phyloP scores from a whole-genome alignment of 2,797 vertebrate species.

The Mus caroli region DNA sequence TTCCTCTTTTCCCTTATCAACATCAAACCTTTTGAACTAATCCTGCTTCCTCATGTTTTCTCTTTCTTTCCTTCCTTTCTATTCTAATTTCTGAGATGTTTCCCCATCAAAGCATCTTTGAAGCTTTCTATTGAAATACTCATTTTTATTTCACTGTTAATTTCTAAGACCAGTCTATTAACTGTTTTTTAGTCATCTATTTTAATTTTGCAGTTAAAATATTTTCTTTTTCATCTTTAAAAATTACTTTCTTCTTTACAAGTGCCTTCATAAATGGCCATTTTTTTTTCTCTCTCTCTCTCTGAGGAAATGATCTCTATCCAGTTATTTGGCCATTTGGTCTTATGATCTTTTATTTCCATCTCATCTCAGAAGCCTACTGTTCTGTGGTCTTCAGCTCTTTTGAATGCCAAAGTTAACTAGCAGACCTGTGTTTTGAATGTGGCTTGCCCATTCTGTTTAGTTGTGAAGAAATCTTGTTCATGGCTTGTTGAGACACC shows the following conservation, averaged over 20 bases:
- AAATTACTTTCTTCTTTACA: background rate
- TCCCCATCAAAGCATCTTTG: background rate
- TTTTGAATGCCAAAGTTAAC: constrained; percentile 19
- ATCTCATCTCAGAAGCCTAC: background rate
- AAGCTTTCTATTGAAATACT: background rate
- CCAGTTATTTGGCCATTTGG: constrained; percentile 18
- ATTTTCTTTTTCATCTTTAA: background rate
- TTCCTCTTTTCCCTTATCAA: constrained; percentile 33
- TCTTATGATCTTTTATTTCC: constrained; percentile 32
- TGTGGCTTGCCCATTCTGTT: constrained; percentile 14
- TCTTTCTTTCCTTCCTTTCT: background rate
- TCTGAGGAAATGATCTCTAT: background rate
- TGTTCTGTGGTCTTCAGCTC: constrained; percentile 3
- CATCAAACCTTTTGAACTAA: background rate
- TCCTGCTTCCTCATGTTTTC: background rate
- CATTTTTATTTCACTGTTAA: background rate
- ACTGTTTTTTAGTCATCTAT: background rate
- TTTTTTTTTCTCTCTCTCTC: background rate
- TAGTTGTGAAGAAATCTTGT: background rate
- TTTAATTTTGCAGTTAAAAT: background rate
- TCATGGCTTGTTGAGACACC: background rate
- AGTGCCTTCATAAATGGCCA: background rate
- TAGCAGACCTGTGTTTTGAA: background rate
- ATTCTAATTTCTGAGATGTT: background rate
- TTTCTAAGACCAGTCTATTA: background rate